These are phyloP conservation scores for Ispidina lecontei DNA, from an alignment of 2,797 vertebrate genomes.

Conservation along the genomic window DNA sequence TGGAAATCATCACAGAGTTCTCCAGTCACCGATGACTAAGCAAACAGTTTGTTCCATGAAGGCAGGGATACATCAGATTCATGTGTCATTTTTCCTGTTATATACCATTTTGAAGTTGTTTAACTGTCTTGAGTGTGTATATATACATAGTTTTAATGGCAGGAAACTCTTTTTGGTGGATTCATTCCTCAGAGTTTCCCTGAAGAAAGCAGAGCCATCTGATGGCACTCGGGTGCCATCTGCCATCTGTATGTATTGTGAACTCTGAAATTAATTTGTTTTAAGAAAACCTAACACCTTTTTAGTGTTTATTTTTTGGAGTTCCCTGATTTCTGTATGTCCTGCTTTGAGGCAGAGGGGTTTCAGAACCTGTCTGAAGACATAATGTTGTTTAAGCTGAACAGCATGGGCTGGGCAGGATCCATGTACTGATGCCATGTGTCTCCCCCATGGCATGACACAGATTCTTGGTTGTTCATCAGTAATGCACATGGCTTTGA, in stretches of 20 bases:
- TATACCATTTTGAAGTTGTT: conserved; percentile 2
- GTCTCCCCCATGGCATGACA: neutral
- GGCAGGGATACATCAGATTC: neutral
- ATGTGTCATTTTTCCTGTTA: neutral
- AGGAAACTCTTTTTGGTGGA: conserved; percentile 42
- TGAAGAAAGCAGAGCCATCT: neutral
- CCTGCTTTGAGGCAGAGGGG: neutral
- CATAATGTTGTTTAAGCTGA: neutral
- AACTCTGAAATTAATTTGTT: neutral
- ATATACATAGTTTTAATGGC: neutral
- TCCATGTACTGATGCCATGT: rapidly evolving
- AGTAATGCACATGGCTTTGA: neutral
- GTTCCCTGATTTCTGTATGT: neutral
- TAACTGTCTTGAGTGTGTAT: neutral
- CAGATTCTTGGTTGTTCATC: neutral
- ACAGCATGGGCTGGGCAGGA: neutral
- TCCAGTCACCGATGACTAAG: neutral
- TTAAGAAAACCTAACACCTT: neutral
- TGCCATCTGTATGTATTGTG: neutral
- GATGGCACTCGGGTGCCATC: neutral
- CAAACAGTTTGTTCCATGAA: conserved; percentile 9
- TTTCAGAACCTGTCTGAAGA: neutral
- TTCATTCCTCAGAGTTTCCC: conserved; percentile 19
- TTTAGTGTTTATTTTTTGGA: neutral
- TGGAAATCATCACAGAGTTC: neutral